Percentiles rank a stretch among this genome's conserved stretches.
Evolutionary conservation across 2,113 vertebrate species (phyloP).

Genomic region (Peromyscus polionotus): DNA sequence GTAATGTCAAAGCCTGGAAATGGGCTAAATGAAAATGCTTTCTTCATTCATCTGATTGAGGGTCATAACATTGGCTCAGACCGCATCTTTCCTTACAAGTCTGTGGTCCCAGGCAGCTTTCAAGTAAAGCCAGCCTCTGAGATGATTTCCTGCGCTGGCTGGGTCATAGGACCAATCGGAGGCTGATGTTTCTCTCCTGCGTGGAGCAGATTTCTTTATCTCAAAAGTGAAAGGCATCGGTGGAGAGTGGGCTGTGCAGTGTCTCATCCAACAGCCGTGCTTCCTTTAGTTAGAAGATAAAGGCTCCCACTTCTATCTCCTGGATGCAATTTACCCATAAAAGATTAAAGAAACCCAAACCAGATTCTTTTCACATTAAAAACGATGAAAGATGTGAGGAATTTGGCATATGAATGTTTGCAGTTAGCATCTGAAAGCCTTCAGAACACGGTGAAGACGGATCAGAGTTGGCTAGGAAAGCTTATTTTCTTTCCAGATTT

Average conservation of each 20-base stretch:
- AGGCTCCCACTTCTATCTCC: slow-evolving; percentile 69
- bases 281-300: slow-evolving; percentile 49
- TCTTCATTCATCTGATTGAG: not conserved
- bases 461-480: slow-evolving; percentile 80
- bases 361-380: slow-evolving; percentile 75
- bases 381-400: slow-evolving; percentile 71
- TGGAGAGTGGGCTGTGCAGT: not conserved
- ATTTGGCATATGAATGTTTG: slow-evolving; percentile 76
- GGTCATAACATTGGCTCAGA: slow-evolving; percentile 8
- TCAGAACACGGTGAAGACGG: slow-evolving; percentile 83
- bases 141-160: slow-evolving; percentile 1
- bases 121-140: not conserved
- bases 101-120: slow-evolving; percentile 2
- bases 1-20: not conserved
- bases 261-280: not conserved
- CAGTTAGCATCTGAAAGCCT: slow-evolving; percentile 79
- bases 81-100: not conserved
- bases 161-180: not conserved
- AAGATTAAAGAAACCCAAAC: slow-evolving; percentile 76
- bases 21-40: not conserved
- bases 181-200: not conserved
- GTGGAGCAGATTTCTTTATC: slow-evolving; percentile 15
- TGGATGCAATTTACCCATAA: slow-evolving; percentile 70
- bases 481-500: slow-evolving; percentile 80
- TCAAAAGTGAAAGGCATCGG: slow-evolving; percentile 46